Evolutionary conservation across 2,113 vertebrate species (phyloP), one percentile per base, ranked within the genome.

Genomic region (Barbus barbus): DNA sequence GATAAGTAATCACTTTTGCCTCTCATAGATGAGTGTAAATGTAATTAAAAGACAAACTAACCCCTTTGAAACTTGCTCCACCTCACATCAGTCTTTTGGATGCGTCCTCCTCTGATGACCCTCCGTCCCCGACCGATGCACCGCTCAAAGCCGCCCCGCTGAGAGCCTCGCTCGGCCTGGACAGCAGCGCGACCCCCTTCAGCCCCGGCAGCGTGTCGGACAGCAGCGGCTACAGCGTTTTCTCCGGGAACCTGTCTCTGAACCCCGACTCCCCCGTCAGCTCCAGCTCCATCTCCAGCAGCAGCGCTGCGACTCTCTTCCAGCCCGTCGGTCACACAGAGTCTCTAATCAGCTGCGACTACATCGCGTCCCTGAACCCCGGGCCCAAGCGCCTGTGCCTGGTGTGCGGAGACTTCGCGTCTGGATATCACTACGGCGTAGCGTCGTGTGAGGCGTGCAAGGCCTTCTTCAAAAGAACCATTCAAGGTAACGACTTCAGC

Each of bases 381-480:
- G 90, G 90, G 28, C 85, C 88, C 0, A 92, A 91, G 83, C 84
- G 93, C 33, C 84, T 93, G 1, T 95, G 94, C 28, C 86, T 94
- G 86, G 94, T 95, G 28, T 95, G 94, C 6, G 93, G 94, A 3
- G 94, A 95, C 91, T 90, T 91, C 0, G 94, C 94, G 1, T 94
- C 94, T 0, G 94, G 94, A 0, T 95, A 83, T 58, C 94, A 95
- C 86, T 92, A 92, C 28, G 91, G 91, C 1, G 91, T 91, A 0
- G 90, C 91, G 13, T 92, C 91, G 61, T 95, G 94, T 2, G 94
- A 94, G 81, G 94, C 94, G 56, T 94, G 94, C 88, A 94, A 95
- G 72, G 94, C 94, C 0, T 95, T 95, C 88, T 95, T 95, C 90
- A 95, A 95, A 82, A 91, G 94, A 48, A 94, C 93, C 78, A 91